Evolutionary conservation across 2,797 vertebrate genomes (phyloP).

Genomic region (Pagetopsis macropterus): DNA sequence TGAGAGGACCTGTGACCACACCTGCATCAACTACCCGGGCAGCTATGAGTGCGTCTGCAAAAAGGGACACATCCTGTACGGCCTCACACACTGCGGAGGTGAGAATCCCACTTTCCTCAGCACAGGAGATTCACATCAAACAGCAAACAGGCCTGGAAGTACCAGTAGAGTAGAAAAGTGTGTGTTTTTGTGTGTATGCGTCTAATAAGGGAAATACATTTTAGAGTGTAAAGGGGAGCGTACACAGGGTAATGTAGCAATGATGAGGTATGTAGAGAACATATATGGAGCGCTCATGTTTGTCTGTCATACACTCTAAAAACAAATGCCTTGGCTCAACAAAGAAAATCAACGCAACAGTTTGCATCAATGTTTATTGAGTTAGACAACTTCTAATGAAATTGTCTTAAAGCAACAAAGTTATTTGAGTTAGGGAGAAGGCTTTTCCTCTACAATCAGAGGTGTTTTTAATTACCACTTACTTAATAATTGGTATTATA

Average conservation of each 20-base stretch:
- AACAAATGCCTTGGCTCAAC: too few relatives aligned
- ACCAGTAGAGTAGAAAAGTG: background rate
- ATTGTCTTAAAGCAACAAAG: too few relatives aligned
- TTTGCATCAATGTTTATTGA: too few relatives aligned
- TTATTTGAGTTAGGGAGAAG: too few relatives aligned
- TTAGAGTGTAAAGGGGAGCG: too few relatives aligned
- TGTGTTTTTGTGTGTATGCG: background rate
- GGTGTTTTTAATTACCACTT: too few relatives aligned
- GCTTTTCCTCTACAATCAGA: too few relatives aligned
- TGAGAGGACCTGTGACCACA: slow-evolving; percentile 93
- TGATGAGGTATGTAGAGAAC: background rate
- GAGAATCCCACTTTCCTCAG: slow-evolving; percentile 15
- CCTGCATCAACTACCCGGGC: slow-evolving; percentile 93
- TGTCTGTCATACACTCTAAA: too few relatives aligned
- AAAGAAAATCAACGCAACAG: too few relatives aligned
- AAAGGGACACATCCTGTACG: slow-evolving; percentile 92
- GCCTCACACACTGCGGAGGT: slow-evolving; percentile 96
- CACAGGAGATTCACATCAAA: background rate
- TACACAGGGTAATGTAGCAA: background rate
- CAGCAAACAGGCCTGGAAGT: background rate
- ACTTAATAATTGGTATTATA: too few relatives aligned
- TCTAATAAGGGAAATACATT: too few relatives aligned
- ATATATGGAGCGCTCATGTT: background rate
- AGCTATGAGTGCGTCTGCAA: slow-evolving; percentile 94
- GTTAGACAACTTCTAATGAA: too few relatives aligned